A percentile compares a stretch with the other conserved stretches of the same genome.
Evolutionary conservation across 2,797 vertebrate species (phyloP).

Genomic region (Poeciliopsis paucimaculata): DNA sequence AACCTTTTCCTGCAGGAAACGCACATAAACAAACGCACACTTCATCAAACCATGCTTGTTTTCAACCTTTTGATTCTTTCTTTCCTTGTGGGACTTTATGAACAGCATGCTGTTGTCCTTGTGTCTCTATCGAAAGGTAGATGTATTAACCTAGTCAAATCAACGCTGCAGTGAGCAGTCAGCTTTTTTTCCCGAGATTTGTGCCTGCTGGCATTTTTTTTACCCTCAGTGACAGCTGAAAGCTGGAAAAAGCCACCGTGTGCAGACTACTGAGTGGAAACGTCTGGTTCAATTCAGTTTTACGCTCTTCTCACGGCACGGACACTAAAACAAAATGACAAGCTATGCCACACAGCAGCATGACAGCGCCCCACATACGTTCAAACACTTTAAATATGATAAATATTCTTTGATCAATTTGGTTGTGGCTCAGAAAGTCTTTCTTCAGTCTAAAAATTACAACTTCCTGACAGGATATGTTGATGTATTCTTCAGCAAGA

Average conservation of each 20-base stretch:
- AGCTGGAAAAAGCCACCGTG: constrained; percentile 42
- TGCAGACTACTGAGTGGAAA: constrained; percentile 47
- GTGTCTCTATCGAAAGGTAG: constrained; percentile 33
- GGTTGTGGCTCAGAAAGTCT: background rate
- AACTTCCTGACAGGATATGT: background rate
- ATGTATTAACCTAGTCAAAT: constrained; percentile 12
- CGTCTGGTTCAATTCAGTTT: constrained; percentile 23
- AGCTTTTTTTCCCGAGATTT: constrained; percentile 48
- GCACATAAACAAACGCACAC: constrained; percentile 21
- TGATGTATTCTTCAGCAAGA: background rate
- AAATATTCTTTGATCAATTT: background rate
- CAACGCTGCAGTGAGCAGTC: constrained; percentile 28
- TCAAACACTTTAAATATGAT: constrained; percentile 1
- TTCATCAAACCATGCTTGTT: constrained; percentile 16
- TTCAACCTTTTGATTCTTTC: constrained; percentile 15
- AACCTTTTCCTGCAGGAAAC: constrained; percentile 34
- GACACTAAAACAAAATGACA: constrained; percentile 1
- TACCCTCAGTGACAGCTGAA: constrained; percentile 47
- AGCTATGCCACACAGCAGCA: background rate
- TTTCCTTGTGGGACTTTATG: background rate
- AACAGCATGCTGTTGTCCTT: background rate
- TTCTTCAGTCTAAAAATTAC: background rate
- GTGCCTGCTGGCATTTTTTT: constrained; percentile 57
- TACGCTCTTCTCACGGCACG: background rate
- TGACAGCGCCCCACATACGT: background rate